Percentiles rank a stretch among this genome's conserved stretches.
phyloP scores from a whole-genome alignment of 2,113 vertebrate species.

The Balaenoptera acutorostrata region DNA sequence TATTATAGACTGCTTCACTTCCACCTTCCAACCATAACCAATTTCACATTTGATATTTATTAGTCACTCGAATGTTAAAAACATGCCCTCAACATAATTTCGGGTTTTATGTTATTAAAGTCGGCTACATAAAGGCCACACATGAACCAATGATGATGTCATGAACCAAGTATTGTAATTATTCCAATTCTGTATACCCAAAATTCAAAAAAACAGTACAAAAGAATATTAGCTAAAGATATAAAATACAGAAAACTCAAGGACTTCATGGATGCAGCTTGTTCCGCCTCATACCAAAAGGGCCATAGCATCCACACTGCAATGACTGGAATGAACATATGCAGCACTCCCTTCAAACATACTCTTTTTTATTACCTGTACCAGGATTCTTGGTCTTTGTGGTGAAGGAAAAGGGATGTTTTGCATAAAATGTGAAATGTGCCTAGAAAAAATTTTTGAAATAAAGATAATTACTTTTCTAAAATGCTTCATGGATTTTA shows the following conservation, averaged over 20 bases:
- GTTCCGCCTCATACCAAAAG: background rate
- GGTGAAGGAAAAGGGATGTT: slow-evolving; percentile 97
- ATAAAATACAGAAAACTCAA: slow-evolving; percentile 2
- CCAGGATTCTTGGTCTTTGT: slow-evolving; percentile 96
- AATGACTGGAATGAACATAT: background rate
- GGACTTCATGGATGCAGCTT: background rate
- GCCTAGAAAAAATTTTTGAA: slow-evolving; percentile 79
- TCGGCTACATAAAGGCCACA: slow-evolving; percentile 2
- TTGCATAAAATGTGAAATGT: slow-evolving; percentile 99
- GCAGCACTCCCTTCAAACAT: background rate
- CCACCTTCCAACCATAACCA: background rate
- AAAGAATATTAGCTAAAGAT: background rate
- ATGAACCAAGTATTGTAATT: background rate
- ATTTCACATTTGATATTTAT: slow-evolving; percentile 36
- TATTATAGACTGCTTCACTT: background rate
- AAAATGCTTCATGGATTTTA: slow-evolving; percentile 15
- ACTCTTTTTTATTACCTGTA: slow-evolving; percentile 86
- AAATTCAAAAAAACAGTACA: background rate
- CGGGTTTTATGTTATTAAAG: slow-evolving; percentile 28
- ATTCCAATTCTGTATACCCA: background rate
- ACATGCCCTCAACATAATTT: background rate
- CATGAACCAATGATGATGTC: background rate
- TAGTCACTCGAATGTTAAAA: background rate
- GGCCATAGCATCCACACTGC: background rate
- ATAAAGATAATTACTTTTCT: slow-evolving; percentile 47